Evolutionary conservation across 2,797 vertebrate genomes (phyloP).

Genomic region (Tiaroga cobitis): DNA sequence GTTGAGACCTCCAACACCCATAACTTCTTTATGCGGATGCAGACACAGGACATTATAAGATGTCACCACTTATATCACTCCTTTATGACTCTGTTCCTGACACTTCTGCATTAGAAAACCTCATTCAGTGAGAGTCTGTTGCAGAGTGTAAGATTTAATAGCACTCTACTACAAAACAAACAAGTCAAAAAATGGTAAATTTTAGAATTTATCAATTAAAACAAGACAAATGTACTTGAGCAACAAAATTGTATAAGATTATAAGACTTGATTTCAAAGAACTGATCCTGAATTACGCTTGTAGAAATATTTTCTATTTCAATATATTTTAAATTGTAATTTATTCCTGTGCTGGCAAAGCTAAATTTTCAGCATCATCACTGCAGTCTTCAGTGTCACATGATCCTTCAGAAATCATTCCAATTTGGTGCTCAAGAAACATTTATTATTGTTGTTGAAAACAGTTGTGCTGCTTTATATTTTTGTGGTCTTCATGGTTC

Average conservation of each 20-base stretch:
- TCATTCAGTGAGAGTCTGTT: background rate
- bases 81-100: background rate
- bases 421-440: background rate
- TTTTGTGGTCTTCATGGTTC: background rate
- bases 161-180: background rate
- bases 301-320: background rate
- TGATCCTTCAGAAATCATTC: background rate
- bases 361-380: background rate
- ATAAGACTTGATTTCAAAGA: background rate
- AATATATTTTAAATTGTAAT: background rate
- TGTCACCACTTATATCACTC: background rate
- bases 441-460: background rate
- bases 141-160: background rate
- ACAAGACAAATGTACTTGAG: background rate
- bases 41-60: background rate
- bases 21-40: background rate
- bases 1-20: background rate
- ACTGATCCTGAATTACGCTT: background rate
- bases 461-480: background rate
- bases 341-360: background rate
- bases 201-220: background rate
- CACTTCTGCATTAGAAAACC: background rate
- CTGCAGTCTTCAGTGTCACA: background rate
- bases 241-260: background rate
- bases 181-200: too few species aligned